These are phyloP conservation scores for Anomalospiza imberbis DNA, from an alignment of 2,797 vertebrate genomes.

Conservation along the genomic window DNA sequence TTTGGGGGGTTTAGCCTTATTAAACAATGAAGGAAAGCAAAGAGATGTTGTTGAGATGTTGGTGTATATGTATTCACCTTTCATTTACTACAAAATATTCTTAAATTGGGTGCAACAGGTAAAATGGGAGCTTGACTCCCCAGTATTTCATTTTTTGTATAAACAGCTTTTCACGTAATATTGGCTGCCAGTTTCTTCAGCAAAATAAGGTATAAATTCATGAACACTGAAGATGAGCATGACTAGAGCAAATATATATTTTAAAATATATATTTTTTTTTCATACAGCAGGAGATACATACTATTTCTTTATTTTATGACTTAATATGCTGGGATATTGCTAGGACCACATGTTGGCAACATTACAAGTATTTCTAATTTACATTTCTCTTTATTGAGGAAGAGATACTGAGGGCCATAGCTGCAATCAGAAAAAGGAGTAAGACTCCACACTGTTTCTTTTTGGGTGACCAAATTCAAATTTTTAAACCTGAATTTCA, in stretches of 20 bases:
- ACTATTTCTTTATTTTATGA: constrained; percentile 4
- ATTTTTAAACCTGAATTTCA: not conserved
- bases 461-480: not conserved
- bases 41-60: not conserved
- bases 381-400: not conserved
- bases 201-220: not conserved
- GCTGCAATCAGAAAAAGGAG: not conserved
- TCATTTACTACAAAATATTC: not conserved
- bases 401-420: not conserved
- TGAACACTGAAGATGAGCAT: not conserved
- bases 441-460: not conserved
- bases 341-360: not conserved
- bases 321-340: not conserved
- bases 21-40: not conserved
- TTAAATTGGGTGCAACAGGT: not conserved
- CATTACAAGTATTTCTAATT: not conserved
- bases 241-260: not conserved
- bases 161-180: not conserved
- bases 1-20: not conserved
- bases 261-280: not conserved
- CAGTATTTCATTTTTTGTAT: not conserved
- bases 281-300: not conserved
- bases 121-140: not conserved
- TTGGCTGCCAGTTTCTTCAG: not conserved
- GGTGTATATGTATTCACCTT: not conserved